These are phyloP conservation scores for Beris chalybata DNA, from an alignment of 2,888 invertebrate genomes.

Conservation along the genomic window DNA sequence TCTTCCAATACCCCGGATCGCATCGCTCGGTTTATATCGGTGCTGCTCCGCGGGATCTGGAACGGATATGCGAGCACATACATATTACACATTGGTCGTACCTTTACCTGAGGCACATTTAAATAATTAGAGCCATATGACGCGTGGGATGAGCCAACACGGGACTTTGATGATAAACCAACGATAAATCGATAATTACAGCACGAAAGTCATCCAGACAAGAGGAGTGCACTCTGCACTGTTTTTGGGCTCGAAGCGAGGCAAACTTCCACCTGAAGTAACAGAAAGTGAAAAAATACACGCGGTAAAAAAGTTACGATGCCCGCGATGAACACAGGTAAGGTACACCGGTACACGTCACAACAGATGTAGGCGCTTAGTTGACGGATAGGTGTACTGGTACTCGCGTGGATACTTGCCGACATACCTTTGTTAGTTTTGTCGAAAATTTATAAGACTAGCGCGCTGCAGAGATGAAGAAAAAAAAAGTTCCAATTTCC, in stretches of 20 bases:
- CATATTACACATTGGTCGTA: conserved; percentile 22
- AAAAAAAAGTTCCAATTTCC: conserved; percentile 9
- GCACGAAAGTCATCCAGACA: conserved; percentile 38
- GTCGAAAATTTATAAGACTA: too few species aligned
- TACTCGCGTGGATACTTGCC: too few species aligned
- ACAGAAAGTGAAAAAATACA: conserved; percentile 3
- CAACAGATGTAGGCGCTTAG: conserved; percentile 13
- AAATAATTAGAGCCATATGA: conserved; percentile 41
- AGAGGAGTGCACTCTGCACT: conserved; percentile 1
- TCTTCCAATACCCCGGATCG: too few species aligned
- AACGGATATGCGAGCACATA: conserved; percentile 31
- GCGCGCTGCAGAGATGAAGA: too few species aligned
- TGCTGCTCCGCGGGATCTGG: conserved; percentile 11
- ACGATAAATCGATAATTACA: conserved; percentile 41
- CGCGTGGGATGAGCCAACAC: conserved; percentile 39
- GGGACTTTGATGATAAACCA: conserved; percentile 36
- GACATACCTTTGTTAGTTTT: too few species aligned
- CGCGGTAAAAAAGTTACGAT: not conserved
- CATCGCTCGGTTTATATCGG: too few species aligned
- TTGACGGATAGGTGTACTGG: conserved; percentile 1
- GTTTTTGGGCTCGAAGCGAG: not conserved
- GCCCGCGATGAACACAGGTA: conserved; percentile 7
- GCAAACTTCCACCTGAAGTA: conserved; percentile 4
- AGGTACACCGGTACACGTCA: not conserved
- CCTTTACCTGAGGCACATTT: conserved; percentile 31